These are phyloP conservation scores for Scaptomyza pallida DNA, from an alignment of 1,140 invertebrate species.

Conservation along the genomic window DNA sequence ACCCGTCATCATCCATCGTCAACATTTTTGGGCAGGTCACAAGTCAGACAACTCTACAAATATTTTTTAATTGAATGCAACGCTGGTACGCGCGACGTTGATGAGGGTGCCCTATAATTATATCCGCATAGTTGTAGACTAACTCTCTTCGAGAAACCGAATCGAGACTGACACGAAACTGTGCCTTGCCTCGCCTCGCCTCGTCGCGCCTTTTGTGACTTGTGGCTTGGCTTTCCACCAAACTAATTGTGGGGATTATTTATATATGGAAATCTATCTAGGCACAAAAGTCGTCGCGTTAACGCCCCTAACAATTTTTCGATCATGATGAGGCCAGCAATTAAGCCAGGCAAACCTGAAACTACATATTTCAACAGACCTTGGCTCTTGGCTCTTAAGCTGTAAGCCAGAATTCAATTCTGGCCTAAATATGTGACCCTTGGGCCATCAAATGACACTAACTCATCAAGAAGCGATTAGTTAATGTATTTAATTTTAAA, in stretches of 20 bases:
- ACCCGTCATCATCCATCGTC: constrained; percentile 36
- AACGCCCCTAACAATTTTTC: constrained; percentile 42
- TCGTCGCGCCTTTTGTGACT: constrained; percentile 9
- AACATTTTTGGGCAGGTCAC: constrained; percentile 38
- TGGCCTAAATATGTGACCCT: background rate
- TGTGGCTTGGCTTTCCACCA: constrained; percentile 41
- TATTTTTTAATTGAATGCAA: constrained; percentile 63
- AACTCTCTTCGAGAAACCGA: constrained; percentile 23
- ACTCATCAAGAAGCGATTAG: too few species aligned
- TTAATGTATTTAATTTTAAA: too few species aligned
- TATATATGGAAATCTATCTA: constrained; percentile 69
- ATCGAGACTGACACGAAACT: constrained; percentile 21
- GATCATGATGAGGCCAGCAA: constrained; percentile 26
- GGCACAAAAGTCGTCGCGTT: constrained; percentile 44
- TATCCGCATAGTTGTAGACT: constrained; percentile 14
- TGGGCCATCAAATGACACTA: constrained; percentile 4
- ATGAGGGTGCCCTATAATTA: constrained; percentile 73
- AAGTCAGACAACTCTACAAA: constrained; percentile 21
- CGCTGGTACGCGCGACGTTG: constrained; percentile 40
- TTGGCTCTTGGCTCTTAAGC: too few species aligned
- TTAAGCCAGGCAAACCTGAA: constrained; percentile 21
- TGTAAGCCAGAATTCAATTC: background rate
- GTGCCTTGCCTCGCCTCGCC: constrained; percentile 9
- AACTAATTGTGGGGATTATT: constrained; percentile 62
- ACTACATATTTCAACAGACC: background rate